phyloP scores from a whole-genome alignment of 2,113 vertebrate genomes.

The Cyphomyrus plagiostoma region DNA sequence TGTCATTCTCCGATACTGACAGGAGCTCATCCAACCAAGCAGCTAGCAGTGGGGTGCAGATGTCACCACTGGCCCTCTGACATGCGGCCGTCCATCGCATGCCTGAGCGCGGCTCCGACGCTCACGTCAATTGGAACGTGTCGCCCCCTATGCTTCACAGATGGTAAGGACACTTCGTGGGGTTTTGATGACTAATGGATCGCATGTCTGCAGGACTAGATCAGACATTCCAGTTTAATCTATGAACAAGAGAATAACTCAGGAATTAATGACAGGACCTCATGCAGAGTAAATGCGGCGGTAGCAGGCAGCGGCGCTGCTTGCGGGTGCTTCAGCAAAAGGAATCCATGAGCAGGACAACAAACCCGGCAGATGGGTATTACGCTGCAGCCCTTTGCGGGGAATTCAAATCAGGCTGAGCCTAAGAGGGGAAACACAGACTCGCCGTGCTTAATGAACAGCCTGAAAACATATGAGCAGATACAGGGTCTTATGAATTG shows the following conservation, averaged over 20 bases:
- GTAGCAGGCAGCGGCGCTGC: not conserved
- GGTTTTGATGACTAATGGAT: conserved; percentile 10
- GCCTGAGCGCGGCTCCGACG: not conserved
- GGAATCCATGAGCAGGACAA: not conserved
- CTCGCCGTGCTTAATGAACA: not conserved
- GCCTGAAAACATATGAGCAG: not conserved
- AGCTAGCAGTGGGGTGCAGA: not conserved
- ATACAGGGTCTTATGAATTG: not conserved
- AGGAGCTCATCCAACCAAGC: not conserved
- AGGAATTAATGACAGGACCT: not conserved
- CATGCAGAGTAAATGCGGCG: not conserved
- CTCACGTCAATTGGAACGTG: not conserved
- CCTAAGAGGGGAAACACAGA: not conserved
- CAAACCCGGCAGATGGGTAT: not conserved
- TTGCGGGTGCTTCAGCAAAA: not conserved
- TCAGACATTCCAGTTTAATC: not conserved
- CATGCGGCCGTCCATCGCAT: no score
- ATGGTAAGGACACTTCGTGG: not conserved
- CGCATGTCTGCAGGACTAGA: not conserved
- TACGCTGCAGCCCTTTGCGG: not conserved
- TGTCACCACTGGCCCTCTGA: not conserved
- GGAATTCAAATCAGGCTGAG: not conserved
- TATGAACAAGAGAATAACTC: not conserved
- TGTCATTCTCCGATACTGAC: not conserved
- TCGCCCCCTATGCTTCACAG: not conserved